These are phyloP conservation scores for Phoxinus dragarum DNA, from an alignment of 2,797 vertebrate species.

Conservation along the genomic window DNA sequence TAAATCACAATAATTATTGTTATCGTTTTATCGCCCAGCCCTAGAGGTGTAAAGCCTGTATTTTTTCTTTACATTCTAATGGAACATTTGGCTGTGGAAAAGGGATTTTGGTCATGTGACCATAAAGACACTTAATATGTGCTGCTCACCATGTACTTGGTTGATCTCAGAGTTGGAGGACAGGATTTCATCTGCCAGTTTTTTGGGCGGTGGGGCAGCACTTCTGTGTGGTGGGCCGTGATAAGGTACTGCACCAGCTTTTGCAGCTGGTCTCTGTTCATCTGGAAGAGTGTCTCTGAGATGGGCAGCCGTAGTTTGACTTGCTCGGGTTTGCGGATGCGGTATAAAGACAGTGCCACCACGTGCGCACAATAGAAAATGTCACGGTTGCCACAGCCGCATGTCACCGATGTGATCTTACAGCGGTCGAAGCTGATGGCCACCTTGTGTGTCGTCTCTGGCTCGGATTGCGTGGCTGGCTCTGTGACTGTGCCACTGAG, in stretches of 20 bases:
- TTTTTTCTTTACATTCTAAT: not conserved
- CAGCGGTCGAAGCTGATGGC: conserved; percentile 99
- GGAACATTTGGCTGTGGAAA: not conserved
- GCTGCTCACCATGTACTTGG: conserved; percentile 86
- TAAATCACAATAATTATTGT: not conserved
- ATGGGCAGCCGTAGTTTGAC: conserved; percentile 93
- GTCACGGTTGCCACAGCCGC: conserved; percentile 96
- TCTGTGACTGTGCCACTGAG: conserved; percentile 97
- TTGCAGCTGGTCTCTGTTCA: conserved; percentile 91
- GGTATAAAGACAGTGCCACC: conserved; percentile 95
- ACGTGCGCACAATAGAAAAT: conserved; percentile 99
- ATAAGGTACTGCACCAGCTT: conserved; percentile 92
- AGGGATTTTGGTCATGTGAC: not conserved
- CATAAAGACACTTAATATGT: conserved; percentile 25
- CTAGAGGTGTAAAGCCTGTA: not conserved
- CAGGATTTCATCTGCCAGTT: conserved; percentile 89
- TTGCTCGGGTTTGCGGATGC: conserved; percentile 97
- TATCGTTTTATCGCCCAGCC: not conserved
- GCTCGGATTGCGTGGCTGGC: conserved; percentile 86
- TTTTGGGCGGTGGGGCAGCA: conserved; percentile 87
- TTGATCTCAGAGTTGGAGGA: conserved; percentile 91
- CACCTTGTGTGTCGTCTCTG: conserved; percentile 94
- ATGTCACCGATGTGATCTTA: conserved; percentile 98
- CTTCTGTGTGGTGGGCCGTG: conserved; percentile 86
- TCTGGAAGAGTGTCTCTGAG: conserved; percentile 92